A percentile compares a stretch with the other conserved stretches of the same genome.
Conservation (phyloP, 2,888 invertebrate species). For the Calliopum simillimum region DNA sequence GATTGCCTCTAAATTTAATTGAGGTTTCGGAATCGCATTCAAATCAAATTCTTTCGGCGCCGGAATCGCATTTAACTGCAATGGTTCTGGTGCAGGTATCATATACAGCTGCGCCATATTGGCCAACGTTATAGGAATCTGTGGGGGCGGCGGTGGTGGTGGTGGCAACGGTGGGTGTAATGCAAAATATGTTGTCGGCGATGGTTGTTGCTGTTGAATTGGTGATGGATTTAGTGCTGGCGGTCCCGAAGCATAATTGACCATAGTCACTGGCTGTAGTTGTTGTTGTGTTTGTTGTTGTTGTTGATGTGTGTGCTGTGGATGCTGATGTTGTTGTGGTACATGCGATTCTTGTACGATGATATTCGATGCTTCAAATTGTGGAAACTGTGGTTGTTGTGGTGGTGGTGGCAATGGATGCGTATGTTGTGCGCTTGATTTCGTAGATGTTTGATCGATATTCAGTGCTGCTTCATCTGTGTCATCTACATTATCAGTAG, state of each 20-base stretch:
- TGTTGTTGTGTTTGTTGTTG: constrained; percentile 40
- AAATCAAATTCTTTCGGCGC: constrained; percentile 73
- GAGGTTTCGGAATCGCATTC: constrained; percentile 73
- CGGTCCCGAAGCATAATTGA: constrained; percentile 2
- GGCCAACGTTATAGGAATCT: constrained; percentile 56
- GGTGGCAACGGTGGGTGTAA: too few relatives aligned
- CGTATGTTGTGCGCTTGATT: constrained; percentile 31
- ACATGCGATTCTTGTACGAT: constrained; percentile 48
- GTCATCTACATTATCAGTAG: not conserved
- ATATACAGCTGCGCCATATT: constrained; percentile 64
- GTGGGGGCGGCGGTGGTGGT: constrained; percentile 58
- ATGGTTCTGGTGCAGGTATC: constrained; percentile 70
- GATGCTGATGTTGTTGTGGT: constrained; percentile 42
- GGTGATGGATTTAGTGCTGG: constrained; percentile 36
- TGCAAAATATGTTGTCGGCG: constrained; percentile 42
- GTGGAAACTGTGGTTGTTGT: constrained; percentile 44
- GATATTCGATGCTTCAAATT: constrained; percentile 51
- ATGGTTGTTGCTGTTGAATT: constrained; percentile 44
- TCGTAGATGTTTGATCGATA: not conserved
- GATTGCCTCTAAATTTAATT: constrained; percentile 71
- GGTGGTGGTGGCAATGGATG: constrained; percentile 52
- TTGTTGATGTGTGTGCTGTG: constrained; percentile 44
- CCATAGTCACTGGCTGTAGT: constrained; percentile 31
- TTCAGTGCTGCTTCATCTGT: not conserved
- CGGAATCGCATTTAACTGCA: constrained; percentile 74